Evolutionary conservation across 2,888 invertebrate species (phyloP), one percentile per base, ranked within the genome.

Genomic region (Buathra laborator): DNA sequence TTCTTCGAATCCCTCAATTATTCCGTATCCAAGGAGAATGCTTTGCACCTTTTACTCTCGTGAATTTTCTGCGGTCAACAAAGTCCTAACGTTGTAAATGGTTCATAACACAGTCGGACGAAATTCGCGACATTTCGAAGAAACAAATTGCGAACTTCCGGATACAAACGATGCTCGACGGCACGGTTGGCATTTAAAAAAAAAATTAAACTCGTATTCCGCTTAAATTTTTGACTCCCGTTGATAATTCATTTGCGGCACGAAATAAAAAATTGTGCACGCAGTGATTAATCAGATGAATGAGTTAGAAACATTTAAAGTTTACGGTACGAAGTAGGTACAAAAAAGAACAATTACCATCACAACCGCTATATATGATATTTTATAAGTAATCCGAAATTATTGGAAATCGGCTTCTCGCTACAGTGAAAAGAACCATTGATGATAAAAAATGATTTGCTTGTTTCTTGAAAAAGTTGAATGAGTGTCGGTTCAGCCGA

Each of bases 91-190:
- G 56, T 32, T 51, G 29, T 51, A 81, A 76, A 76, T 53, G 66
- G 53, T 64, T 48, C 59, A 78, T 86, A 56, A 83, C 74, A 71
- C 83, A 84, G 85, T 86, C 46, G 64, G 64, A 19, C 83, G 86
- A 86, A 86, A 88, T 86, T 80, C 37, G 87, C 87, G 80, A 85
- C 87, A 80, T 84, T 83, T 86, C 77, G 84, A 84, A 83, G 84
- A 81, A 29, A 83, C 68, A 83, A 86, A 87, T 83, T 86, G 37
- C 37, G 72, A 86, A 59, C 83, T 75, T 77, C 81, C 84, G 72
- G 59, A 7, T 37, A 62, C 32, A 59, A 16, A 66, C 56, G 62
- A 56, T 66, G 16, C 46, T 67, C 77, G 44, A 71, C 32, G 19
- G 29, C 66, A 83, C 9, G 9, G 37, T 37, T 37, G 37, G 37